A percentile compares a stretch with the other conserved stretches of the same genome.
Conservation (phyloP, 2,888 invertebrate genomes). For the Podabrus alpinus region DNA sequence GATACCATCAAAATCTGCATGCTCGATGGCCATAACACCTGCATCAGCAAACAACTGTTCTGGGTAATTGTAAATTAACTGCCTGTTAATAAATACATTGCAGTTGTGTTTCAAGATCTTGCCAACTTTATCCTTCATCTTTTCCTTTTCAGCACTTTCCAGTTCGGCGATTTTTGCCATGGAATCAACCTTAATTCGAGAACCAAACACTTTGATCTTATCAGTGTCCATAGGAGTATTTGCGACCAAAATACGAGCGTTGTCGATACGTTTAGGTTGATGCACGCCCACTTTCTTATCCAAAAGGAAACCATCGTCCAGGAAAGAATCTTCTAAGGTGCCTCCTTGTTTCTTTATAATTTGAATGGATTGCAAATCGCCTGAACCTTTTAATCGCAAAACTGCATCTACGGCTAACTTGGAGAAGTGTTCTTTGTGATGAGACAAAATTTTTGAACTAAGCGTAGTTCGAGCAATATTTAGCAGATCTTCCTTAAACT, state of each 20-base stretch:
- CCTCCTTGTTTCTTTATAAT: slow-evolving; percentile 97
- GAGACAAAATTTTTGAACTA: slow-evolving; percentile 96
- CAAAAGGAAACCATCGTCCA: slow-evolving; percentile 92
- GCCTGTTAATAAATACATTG: slow-evolving; percentile 98
- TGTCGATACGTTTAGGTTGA: slow-evolving; percentile 94
- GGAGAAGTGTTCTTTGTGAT: slow-evolving; percentile 96
- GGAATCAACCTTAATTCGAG: slow-evolving; percentile 89
- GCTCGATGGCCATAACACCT: slow-evolving; percentile 98
- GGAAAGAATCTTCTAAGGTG: slow-evolving; percentile 89
- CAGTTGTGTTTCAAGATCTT: slow-evolving; percentile 93
- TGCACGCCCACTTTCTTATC: slow-evolving; percentile 98
- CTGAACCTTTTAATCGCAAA: slow-evolving; percentile 91
- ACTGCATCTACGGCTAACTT: slow-evolving; percentile 96
- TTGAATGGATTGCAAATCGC: slow-evolving; percentile 94
- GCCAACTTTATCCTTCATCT: slow-evolving; percentile 99
- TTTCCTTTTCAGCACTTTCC: slow-evolving; percentile 97
- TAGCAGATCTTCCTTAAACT: slow-evolving; percentile 85
- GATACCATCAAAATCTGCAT: slow-evolving; percentile 99
- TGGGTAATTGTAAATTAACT: slow-evolving; percentile 99
- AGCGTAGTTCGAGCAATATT: slow-evolving; percentile 98
- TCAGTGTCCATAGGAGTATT: slow-evolving; percentile 99
- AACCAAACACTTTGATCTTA: slow-evolving; percentile 98
- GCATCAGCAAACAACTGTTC: slow-evolving; percentile 99
- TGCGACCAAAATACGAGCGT: slow-evolving; percentile 95
- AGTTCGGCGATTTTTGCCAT: slow-evolving; percentile 96